Base-by-base conservation (phyloP, 2,888 invertebrate genomes). In the Carpatolechia fugitivella region DNA sequence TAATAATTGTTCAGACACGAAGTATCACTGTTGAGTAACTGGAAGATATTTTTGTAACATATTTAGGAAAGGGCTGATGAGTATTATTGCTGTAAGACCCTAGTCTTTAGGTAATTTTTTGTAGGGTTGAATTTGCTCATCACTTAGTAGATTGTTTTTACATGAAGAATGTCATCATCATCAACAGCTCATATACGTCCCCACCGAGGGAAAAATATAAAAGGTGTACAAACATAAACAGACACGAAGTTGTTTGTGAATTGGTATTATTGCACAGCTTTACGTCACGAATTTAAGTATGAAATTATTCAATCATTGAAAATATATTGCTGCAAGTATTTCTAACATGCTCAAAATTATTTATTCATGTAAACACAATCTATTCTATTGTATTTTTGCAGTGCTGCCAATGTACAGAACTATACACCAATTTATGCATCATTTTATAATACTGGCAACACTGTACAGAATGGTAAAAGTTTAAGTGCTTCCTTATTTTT, bases 41-140 rank as follows among this genome's bases (percentile, higher is more conserved):
- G 68, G 72, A 64, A 69, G 62, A 78, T 77, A 78, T 80, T 79
- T 80, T 80, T 80, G 69, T 79, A 78, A 72, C 64, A 68, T 70
- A 69, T 68, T 66, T 66, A 60, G 57, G 58, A 58, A 60, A 59
- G 64, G 66, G 67, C 63, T 59, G 65, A 65, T 67, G 65, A 79
- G 80, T 85, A 83, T 82, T 83, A 79, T 76, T 73, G 71, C 74
- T 70, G 72, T 80, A 79, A 76, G 78, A 69, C 81, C 82, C 85
- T 86, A 86, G 86, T 86, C 85, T 77, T 66, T 85, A 86, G 83
- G 68, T 82, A 82, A 78, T 75, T 73, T 78, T 81, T 78, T 75
- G 70, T 72, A 66, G 82, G 79, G 74, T 69, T 76, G 72, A 76
- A 76, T 72, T 85, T 85, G 86, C 86, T 86, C 86, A 85, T 70